phyloP scores from a whole-genome alignment of 2,888 invertebrate genomes.

The Thumatha senex region DNA sequence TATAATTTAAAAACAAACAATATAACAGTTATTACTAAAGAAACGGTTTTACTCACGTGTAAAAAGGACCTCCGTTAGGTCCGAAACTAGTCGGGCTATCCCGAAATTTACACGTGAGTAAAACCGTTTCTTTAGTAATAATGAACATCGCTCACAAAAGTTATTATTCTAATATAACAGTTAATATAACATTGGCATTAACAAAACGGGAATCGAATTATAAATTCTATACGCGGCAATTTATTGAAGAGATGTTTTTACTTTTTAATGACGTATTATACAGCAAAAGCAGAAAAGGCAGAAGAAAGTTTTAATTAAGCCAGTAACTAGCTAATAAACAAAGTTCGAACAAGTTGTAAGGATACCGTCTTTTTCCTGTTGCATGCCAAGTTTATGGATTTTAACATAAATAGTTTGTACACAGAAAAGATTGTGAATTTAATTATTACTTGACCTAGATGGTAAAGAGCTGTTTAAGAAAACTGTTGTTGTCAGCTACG shows the following conservation, averaged over 20 bases:
- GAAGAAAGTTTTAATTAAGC: constrained; percentile 47
- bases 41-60: too few species aligned
- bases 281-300: constrained; percentile 34
- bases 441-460: constrained; percentile 9
- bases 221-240: constrained; percentile 23
- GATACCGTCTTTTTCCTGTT: constrained; percentile 20
- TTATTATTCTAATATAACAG: too few species aligned
- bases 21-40: too few species aligned
- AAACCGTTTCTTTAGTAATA: too few species aligned
- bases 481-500: neutral
- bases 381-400: constrained; percentile 27
- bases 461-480: neutral
- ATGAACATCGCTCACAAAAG: too few species aligned
- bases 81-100: too few species aligned
- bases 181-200: constrained; percentile 27
- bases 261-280: constrained; percentile 40
- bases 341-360: constrained; percentile 32
- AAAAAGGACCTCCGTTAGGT: too few species aligned
- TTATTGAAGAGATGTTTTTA: constrained; percentile 22
- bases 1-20: too few species aligned
- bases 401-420: constrained; percentile 22
- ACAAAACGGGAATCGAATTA: constrained; percentile 26
- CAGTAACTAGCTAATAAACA: constrained; percentile 42
- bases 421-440: constrained; percentile 12
- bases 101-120: too few species aligned